phyloP scores from a whole-genome alignment of 2,113 vertebrate genomes.

The Vicugna pacos region DNA sequence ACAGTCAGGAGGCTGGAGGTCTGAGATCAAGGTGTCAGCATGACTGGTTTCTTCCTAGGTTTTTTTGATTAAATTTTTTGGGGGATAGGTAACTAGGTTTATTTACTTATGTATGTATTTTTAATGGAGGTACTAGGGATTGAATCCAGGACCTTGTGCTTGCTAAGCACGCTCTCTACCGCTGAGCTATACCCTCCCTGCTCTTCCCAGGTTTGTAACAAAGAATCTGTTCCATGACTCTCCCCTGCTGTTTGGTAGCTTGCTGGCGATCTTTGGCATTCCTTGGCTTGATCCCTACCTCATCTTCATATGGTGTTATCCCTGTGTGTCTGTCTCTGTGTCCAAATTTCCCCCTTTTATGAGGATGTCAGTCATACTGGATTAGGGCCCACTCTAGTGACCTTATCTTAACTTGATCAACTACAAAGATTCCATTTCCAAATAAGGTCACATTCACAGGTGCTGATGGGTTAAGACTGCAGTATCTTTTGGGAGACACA shows the following conservation, averaged over 20 bases:
- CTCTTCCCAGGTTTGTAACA: too few species aligned
- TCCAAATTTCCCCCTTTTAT: neutral
- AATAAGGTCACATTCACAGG: neutral
- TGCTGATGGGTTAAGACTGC: neutral
- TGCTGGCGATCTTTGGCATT: neutral
- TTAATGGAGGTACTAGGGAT: too few species aligned
- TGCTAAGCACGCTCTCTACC: too few species aligned
- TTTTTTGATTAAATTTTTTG: too few species aligned
- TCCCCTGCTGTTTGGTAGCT: neutral
- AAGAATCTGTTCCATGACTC: neutral
- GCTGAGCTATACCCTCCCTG: too few species aligned
- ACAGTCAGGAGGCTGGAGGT: neutral
- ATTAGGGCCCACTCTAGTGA: neutral
- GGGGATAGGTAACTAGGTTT: too few species aligned
- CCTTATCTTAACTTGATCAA: neutral
- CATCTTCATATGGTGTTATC: accelerated
- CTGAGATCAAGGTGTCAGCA: neutral
- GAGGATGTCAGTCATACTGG: neutral
- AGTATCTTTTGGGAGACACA: neutral
- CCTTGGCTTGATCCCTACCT: neutral
- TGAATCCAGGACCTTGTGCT: too few species aligned
- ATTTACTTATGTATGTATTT: too few species aligned
- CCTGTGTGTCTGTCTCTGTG: neutral
- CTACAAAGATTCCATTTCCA: neutral
- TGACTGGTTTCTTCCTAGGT: neutral